Evolutionary conservation across 2,888 invertebrate species (phyloP), one percentile per base, ranked within the genome.

Genomic region (Brachylomia viminalis): DNA sequence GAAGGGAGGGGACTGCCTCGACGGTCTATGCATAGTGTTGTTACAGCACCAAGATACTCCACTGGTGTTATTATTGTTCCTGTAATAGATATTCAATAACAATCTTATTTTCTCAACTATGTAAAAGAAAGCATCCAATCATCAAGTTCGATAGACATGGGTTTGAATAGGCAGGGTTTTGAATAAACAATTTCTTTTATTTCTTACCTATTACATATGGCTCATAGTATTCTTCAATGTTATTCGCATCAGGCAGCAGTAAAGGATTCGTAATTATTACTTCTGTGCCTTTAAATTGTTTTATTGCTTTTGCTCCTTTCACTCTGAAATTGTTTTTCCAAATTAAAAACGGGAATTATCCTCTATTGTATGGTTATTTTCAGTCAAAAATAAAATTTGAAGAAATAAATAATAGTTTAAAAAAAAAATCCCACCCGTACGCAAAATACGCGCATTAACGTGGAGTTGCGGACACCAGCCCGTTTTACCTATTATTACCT

Each of bases 31-130:
- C 98, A 98, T 1, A 99, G 94, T 0, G 97, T 96, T 56, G 98
- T 97, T 20, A 98, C 97, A 7, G 97, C 93, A 0, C 98, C 98
- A 23, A 98, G 94, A 92, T 97, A 98, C 84, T 97, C 97, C 52
- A 97, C 97, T 72, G 99, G 99, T 1, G 98, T 98, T 89, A 99
- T 98, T 79, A 99, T 98, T 7, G 99, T 99, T 67, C 98, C 99
- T 95, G 95, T 33, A 91, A 61, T 52, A 56, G 3, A 33, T 20
- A 69, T 61, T n/a, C 7, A 45, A 52, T 38, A 38, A 38, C 38
- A 38, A 38, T 7, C 38, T 45, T 56, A 38, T 62, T 47, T 38
- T 30, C 0, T 80, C 1, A 30, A 52, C n/a, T 6, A 49, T 33
- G 23, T 23, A 56, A 58, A 67, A 67, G 4, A 75, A 20, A n/a